These are phyloP conservation scores for Gymnocephalus cernua DNA, from an alignment of 2,113 vertebrate species.

Conservation along the genomic window DNA sequence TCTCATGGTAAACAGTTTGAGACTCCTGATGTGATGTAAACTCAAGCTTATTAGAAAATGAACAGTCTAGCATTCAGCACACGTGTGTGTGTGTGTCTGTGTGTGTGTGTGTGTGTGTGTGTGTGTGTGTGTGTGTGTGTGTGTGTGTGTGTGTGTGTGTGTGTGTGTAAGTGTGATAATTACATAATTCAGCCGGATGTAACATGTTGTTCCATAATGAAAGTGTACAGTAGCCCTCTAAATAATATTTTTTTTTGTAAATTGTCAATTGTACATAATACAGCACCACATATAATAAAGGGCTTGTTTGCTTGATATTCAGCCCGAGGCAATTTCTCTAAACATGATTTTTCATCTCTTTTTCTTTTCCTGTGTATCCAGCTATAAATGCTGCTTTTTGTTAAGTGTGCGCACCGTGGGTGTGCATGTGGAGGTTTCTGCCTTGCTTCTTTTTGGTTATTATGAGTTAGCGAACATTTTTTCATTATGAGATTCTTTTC, in stretches of 20 bases:
- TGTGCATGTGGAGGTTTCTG: constrained; percentile 33
- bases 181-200: constrained; percentile 42
- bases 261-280: too few relatives aligned
- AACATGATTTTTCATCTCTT: constrained; percentile 37
- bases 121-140: neutral
- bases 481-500: constrained; percentile 62
- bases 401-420: neutral
- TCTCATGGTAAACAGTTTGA: constrained; percentile 21
- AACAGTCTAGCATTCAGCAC: neutral
- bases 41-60: constrained; percentile 6
- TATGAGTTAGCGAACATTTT: constrained; percentile 57
- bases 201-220: constrained; percentile 55
- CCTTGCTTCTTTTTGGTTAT: constrained; percentile 34
- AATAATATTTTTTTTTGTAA: too few relatives aligned
- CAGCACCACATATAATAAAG: constrained; percentile 27
- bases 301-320: constrained; percentile 44
- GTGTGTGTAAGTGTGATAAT: neutral
- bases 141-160: neutral
- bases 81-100: neutral
- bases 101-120: neutral
- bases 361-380: constrained; percentile 8
- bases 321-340: constrained; percentile 42
- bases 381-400: constrained; percentile 9
- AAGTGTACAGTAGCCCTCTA: constrained; percentile 33
- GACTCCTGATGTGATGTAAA: constrained; percentile 18